Conservation (phyloP, 2,888 invertebrate genomes). For the Geophilus truncorum region DNA sequence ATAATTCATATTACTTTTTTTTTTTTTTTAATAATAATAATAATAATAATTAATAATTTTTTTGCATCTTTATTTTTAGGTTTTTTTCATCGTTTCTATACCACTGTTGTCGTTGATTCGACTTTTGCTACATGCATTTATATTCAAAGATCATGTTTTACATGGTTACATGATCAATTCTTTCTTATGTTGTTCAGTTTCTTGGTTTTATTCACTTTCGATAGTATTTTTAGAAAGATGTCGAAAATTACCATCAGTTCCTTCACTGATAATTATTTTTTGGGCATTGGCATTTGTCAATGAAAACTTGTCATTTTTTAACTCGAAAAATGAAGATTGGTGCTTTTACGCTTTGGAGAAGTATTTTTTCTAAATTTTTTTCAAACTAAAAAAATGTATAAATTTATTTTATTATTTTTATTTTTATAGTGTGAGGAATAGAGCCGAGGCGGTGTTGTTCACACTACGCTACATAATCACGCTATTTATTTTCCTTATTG, state of each 20-base stretch:
- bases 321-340: conserved; percentile 80
- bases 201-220: conserved; percentile 71
- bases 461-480: conserved; percentile 72
- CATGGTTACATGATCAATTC: conserved; percentile 71
- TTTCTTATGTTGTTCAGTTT: conserved; percentile 45
- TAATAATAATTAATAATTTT: neutral
- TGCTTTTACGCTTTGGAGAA: conserved; percentile 80
- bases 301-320: conserved; percentile 82
- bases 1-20: no score
- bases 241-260: conserved; percentile 75
- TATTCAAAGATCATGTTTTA: conserved; percentile 63
- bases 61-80: conserved; percentile 55
- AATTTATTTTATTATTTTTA: neutral
- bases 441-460: conserved; percentile 81
- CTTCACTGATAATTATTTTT: conserved; percentile 76
- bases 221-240: conserved; percentile 73
- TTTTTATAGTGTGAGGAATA: conserved; percentile 53
- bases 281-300: conserved; percentile 82
- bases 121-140: conserved; percentile 65
- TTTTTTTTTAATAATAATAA: no score
- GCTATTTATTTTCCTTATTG: conserved; percentile 73
- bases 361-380: conserved; percentile 45
- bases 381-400: neutral
- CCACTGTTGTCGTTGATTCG: conserved; percentile 65
- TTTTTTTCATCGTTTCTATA: conserved; percentile 65